phyloP scores from a whole-genome alignment of 2,113 vertebrate genomes.

The Epinephelus cyanopodus region DNA sequence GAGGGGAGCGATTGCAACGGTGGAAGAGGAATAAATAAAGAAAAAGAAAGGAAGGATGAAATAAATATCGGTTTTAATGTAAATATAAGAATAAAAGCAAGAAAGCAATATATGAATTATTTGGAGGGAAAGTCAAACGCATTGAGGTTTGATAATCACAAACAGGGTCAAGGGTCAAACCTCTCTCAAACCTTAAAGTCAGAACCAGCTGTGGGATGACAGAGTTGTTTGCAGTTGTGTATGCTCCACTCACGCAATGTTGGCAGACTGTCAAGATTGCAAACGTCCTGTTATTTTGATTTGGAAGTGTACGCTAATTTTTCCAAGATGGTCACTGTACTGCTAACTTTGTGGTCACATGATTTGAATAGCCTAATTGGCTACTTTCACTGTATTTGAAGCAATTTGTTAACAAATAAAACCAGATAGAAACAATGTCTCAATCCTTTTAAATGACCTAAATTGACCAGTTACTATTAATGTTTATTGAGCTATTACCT shows the following conservation, averaged over 20 bases:
- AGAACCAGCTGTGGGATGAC: neutral
- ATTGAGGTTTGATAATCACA: neutral
- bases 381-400: neutral
- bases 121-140: neutral
- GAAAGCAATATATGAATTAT: neutral
- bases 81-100: slow-evolving; percentile 7
- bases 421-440: no score
- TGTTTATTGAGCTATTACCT: no score
- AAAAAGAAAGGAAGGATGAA: neutral
- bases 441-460: no score
- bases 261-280: neutral
- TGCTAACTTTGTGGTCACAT: neutral
- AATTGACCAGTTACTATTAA: no score
- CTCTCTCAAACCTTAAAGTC: neutral
- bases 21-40: slow-evolving; percentile 17
- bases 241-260: neutral
- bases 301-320: no score
- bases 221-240: neutral
- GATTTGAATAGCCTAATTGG: neutral
- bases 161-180: neutral
- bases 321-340: neutral
- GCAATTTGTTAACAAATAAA: no score
- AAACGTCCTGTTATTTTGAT: no score
- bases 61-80: neutral
- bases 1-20: slow-evolving; percentile 9